Percentiles rank a stretch among this genome's conserved stretches.
These are phyloP conservation scores for Parasteatoda lunata DNA, from an alignment of 2,888 invertebrate species.

Conservation along the genomic window DNA sequence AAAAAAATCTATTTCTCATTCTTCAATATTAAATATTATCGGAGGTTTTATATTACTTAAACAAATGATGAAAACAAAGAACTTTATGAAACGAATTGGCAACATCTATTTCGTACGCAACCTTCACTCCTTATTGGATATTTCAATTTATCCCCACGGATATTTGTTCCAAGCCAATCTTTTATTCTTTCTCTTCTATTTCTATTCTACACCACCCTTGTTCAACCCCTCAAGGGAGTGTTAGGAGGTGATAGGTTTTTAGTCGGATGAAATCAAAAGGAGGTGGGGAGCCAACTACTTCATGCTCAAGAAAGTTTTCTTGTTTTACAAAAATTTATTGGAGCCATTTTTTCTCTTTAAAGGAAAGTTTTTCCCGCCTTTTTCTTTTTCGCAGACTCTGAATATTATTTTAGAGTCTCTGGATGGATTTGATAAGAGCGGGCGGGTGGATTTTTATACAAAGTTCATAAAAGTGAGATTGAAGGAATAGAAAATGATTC, in stretches of 20 bases:
- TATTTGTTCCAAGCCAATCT: conserved; percentile 40
- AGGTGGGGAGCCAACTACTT: conserved; percentile 2
- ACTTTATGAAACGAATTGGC: not conserved
- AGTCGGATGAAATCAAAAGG: conserved; percentile 37
- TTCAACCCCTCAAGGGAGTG: conserved; percentile 7
- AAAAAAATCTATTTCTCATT: too few relatives aligned
- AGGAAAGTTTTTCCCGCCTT: not conserved
- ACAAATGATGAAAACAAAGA: too few relatives aligned
- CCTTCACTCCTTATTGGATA: not conserved
- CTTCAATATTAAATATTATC: too few relatives aligned
- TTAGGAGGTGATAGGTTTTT: conserved; percentile 47
- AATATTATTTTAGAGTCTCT: too few relatives aligned
- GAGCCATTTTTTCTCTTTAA: conserved; percentile 10
- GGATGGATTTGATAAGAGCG: not conserved
- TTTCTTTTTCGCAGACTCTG: conserved; percentile 8
- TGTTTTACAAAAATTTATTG: conserved; percentile 41
- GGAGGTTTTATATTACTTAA: too few relatives aligned
- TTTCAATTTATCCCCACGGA: conserved; percentile 54
- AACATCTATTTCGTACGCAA: not conserved
- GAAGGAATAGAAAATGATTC: not conserved
- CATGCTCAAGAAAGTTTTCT: conserved; percentile 17
- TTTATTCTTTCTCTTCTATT: not conserved
- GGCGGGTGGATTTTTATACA: conserved; percentile 16
- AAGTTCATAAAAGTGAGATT: not conserved
- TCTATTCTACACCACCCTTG: not conserved